Percentiles rank a stretch among this genome's conserved stretches.
Conservation (phyloP, 2,888 invertebrate genomes). For the Luperina testacea region DNA sequence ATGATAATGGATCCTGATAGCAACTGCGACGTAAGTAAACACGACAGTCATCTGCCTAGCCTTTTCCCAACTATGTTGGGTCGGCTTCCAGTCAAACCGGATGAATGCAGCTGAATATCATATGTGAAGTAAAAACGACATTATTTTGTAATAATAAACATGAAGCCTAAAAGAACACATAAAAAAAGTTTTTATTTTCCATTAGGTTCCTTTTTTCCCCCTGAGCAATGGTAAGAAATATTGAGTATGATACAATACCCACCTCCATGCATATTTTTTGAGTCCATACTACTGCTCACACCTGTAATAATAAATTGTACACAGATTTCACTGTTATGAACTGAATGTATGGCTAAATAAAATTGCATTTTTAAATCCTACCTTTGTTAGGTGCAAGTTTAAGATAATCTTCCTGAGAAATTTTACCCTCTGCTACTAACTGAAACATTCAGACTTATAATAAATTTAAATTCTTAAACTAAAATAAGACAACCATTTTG, state of each 20-base stretch:
- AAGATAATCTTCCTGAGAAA: slow-evolving; percentile 86
- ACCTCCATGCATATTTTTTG: slow-evolving; percentile 78
- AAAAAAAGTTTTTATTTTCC: background rate
- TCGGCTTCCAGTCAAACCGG: background rate
- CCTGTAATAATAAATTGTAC: slow-evolving; percentile 76
- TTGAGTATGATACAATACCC: slow-evolving; percentile 69
- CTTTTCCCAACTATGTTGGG: background rate
- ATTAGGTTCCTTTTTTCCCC: background rate
- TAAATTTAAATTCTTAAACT: slow-evolving; percentile 36
- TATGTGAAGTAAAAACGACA: background rate
- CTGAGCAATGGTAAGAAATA: background rate
- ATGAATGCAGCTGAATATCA: background rate
- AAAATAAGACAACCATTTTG: slow-evolving; percentile 22
- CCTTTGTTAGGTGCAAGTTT: slow-evolving; percentile 87
- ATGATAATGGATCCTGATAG: background rate
- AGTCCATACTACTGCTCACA: slow-evolving; percentile 72
- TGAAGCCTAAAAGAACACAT: background rate
- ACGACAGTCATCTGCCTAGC: background rate
- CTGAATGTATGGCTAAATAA: background rate
- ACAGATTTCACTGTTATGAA: slow-evolving; percentile 34
- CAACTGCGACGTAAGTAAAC: background rate
- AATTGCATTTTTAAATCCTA: slow-evolving; percentile 64
- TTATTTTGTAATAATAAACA: background rate
- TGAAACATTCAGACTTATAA: slow-evolving; percentile 77
- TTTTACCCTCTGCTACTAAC: slow-evolving; percentile 87